phyloP scores from a whole-genome alignment of 2,113 vertebrate species.

The Zosterops lateralis region DNA sequence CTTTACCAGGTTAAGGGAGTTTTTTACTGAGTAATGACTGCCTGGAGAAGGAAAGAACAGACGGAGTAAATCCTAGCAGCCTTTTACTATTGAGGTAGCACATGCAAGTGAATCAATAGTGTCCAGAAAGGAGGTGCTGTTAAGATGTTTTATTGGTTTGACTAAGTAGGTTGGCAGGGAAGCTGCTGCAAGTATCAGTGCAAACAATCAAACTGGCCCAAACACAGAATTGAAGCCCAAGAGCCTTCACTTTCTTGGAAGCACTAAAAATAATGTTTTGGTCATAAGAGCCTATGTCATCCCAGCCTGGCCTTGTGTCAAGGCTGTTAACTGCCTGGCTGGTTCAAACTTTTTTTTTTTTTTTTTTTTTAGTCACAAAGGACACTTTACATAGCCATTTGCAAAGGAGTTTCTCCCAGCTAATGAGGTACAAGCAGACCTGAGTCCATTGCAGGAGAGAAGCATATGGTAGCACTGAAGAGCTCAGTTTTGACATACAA shows the following conservation, averaged over 20 bases:
- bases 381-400: neutral
- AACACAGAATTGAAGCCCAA: neutral
- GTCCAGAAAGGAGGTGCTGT: constrained; percentile 65
- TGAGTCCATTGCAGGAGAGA: neutral
- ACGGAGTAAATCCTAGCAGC: constrained; percentile 74
- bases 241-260: constrained; percentile 14
- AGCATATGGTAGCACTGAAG: neutral
- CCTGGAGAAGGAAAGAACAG: constrained; percentile 63
- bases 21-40: constrained; percentile 75
- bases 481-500: neutral
- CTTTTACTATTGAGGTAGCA: constrained; percentile 76
- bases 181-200: constrained; percentile 53
- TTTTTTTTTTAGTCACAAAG: neutral
- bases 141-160: constrained; percentile 77
- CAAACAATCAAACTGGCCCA: constrained; percentile 31
- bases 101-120: constrained; percentile 77
- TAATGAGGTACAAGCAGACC: neutral
- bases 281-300: neutral
- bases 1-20: constrained; percentile 70
- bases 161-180: constrained; percentile 67
- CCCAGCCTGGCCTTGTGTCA: neutral
- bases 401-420: neutral
- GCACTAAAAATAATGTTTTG: neutral
- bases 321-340: neutral
- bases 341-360: neutral